phyloP scores from a whole-genome alignment of 2,888 invertebrate genomes.

The Bellardia bayeri region DNA sequence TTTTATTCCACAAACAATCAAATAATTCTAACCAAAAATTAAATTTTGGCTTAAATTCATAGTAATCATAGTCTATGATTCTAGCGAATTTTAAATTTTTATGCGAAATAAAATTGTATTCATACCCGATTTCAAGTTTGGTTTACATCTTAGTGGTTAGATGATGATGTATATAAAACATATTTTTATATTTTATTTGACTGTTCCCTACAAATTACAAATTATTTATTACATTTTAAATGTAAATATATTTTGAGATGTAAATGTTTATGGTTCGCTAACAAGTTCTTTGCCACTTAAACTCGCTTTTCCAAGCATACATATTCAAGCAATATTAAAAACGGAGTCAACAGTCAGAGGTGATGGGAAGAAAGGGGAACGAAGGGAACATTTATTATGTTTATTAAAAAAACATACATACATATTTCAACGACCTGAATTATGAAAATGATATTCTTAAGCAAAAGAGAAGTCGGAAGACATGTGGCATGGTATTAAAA shows the following conservation, averaged over 20 bases:
- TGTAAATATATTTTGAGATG: neutral
- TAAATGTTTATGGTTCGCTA: conserved; percentile 53
- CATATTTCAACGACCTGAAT: conserved; percentile 1
- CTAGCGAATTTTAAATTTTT: no score
- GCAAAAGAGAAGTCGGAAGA: neutral
- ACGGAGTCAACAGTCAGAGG: conserved; percentile 18
- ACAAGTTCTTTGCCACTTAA: conserved; percentile 71
- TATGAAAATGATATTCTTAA: neutral
- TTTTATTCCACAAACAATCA: no score
- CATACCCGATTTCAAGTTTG: no score
- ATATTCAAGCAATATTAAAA: neutral
- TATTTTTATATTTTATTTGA: neutral
- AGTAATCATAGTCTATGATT: no score
- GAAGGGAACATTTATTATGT: conserved; percentile 3
- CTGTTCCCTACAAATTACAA: neutral
- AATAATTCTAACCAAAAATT: no score
- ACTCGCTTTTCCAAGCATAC: conserved; percentile 70
- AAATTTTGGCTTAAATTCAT: no score
- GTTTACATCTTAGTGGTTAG: no score
- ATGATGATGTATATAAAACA: neutral
- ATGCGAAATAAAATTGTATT: no score
- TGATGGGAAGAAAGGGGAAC: neutral
- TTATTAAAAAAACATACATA: neutral
- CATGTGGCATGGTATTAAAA: no score
- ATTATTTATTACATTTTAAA: conserved; percentile 17